A percentile compares a stretch with the other conserved stretches of the same genome.
These are phyloP conservation scores for Resseliella maxima DNA, from an alignment of 2,888 invertebrate species.

Conservation along the genomic window DNA sequence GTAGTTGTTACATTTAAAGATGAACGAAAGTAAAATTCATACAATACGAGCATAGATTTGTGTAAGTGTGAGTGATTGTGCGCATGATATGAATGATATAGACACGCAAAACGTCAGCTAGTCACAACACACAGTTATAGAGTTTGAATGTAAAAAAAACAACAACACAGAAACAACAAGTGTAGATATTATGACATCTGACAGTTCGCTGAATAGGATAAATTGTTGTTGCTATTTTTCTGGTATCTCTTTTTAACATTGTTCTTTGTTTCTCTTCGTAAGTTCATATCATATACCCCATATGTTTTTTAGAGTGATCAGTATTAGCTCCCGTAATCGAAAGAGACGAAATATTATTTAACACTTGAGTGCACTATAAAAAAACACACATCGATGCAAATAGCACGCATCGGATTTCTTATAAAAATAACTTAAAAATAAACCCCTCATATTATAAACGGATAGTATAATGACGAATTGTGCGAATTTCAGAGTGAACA, in stretches of 20 bases:
- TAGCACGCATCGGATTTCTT: slow-evolving; percentile 43
- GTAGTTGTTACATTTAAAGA: background rate
- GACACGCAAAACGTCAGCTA: slow-evolving; percentile 10
- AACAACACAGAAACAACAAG: slow-evolving; percentile 33
- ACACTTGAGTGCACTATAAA: slow-evolving; percentile 49
- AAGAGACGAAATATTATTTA: slow-evolving; percentile 32
- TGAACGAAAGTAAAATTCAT: slow-evolving; percentile 17
- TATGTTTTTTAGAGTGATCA: background rate
- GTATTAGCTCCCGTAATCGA: background rate
- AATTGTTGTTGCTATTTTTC: background rate
- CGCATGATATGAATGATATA: background rate
- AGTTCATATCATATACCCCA: background rate
- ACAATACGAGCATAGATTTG: background rate
- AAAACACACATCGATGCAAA: slow-evolving; percentile 45
- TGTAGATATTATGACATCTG: background rate
- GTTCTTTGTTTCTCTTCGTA: no score
- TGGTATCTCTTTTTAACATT: background rate
- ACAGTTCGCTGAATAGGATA: background rate
- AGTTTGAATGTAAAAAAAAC: background rate
- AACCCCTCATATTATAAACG: background rate
- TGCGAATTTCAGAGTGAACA: slow-evolving; percentile 13
- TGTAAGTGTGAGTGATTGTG: background rate
- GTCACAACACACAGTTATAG: slow-evolving; percentile 9
- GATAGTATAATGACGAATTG: background rate
- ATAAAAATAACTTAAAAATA: slow-evolving; percentile 39